A percentile compares a stretch with the other conserved stretches of the same genome.
Conservation (phyloP, 1,140 invertebrate species). For the Drosophila micromelanica region DNA sequence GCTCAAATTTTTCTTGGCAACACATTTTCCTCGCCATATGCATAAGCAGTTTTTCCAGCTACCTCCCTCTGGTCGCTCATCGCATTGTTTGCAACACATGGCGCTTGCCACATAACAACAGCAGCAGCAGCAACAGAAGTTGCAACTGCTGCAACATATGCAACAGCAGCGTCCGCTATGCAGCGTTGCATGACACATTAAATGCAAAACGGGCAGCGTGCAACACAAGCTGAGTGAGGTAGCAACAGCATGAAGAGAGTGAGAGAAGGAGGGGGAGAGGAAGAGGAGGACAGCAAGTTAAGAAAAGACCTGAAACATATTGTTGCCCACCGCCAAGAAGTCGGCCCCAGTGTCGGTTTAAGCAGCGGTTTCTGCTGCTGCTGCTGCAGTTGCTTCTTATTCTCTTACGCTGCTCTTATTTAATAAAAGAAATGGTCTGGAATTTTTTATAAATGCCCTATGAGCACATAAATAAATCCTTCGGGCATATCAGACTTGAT, state of each 20-base stretch:
- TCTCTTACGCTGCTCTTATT: constrained; percentile 59
- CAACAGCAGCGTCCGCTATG: constrained; percentile 56
- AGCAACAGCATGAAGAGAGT: neutral
- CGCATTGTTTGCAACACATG: constrained; percentile 78
- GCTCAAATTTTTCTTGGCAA: constrained; percentile 80
- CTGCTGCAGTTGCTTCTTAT: constrained; percentile 24
- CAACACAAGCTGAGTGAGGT: constrained; percentile 15
- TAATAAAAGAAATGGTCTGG: constrained; percentile 72
- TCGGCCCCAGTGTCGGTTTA: constrained; percentile 27
- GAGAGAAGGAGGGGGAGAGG: constrained; percentile 20
- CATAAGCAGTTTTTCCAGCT: constrained; percentile 78
- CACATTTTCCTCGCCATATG: constrained; percentile 70
- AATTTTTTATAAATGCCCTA: constrained; percentile 57
- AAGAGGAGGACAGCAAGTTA: neutral
- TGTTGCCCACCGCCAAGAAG: constrained; percentile 38
- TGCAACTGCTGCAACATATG: constrained; percentile 70
- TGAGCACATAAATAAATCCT: neutral
- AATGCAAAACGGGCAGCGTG: constrained; percentile 71
- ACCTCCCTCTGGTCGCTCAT: constrained; percentile 33
- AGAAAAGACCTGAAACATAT: constrained; percentile 27
- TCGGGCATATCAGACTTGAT: constrained; percentile 1
- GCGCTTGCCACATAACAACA: constrained; percentile 79
- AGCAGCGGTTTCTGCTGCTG: constrained; percentile 30
- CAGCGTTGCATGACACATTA: constrained; percentile 80
- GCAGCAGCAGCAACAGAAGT: constrained; percentile 65